These are phyloP conservation scores for Nemoura dubitans DNA, from an alignment of 2,888 invertebrate species.

Conservation along the genomic window DNA sequence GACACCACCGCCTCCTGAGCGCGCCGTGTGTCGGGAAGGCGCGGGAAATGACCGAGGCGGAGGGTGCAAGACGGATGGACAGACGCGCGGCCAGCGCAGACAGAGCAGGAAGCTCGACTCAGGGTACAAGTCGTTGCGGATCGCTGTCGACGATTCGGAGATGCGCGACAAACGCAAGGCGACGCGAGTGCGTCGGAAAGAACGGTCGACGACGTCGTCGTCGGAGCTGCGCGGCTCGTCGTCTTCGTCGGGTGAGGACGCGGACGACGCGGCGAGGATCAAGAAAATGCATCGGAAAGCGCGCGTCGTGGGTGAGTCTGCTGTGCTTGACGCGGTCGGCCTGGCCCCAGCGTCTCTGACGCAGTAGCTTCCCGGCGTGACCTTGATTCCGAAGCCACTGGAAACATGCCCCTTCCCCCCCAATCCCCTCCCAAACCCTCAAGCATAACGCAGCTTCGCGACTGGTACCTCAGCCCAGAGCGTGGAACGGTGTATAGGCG, in stretches of 20 bases:
- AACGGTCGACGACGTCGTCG: neutral
- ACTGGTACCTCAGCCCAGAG: too few species aligned
- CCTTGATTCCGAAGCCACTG: too few species aligned
- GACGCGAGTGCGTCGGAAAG: neutral
- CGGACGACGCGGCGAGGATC: neutral
- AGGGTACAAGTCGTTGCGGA: constrained; percentile 32
- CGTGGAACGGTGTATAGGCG: too few species aligned
- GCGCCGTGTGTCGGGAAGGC: neutral
- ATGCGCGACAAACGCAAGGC: neutral
- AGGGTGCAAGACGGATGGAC: neutral
- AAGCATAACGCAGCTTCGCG: too few species aligned
- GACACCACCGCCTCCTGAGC: neutral
- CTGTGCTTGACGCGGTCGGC: neutral
- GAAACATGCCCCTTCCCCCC: too few species aligned
- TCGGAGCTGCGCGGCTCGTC: neutral
- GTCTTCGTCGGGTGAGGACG: neutral
- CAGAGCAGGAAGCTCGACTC: constrained; percentile 16
- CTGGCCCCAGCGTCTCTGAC: too few species aligned
- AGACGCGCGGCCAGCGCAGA: neutral
- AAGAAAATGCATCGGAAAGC: neutral
- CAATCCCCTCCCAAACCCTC: too few species aligned
- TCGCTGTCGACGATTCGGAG: neutral
- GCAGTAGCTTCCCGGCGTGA: too few species aligned
- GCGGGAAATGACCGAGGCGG: neutral
- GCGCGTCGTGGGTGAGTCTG: constrained; percentile 19